phyloP scores from a whole-genome alignment of 2,113 vertebrate genomes.

The Microtus montanus region DNA sequence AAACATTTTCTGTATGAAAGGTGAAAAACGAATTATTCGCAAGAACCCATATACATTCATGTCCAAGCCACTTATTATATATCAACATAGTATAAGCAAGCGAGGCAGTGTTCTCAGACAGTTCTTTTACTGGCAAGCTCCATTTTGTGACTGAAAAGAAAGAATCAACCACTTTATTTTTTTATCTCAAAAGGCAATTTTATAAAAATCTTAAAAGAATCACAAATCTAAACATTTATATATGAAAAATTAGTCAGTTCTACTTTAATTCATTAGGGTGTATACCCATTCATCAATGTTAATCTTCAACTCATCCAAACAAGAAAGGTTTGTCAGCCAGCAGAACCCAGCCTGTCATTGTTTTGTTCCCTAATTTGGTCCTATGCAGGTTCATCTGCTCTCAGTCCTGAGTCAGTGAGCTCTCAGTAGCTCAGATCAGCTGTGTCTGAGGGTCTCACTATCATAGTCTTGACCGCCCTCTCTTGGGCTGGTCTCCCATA shows the following conservation, averaged over 20 bases:
- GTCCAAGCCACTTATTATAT: neutral
- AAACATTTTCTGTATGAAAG: neutral
- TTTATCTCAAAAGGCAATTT: neutral
- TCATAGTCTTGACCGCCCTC: no score
- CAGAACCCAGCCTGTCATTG: no score
- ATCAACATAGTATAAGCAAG: neutral
- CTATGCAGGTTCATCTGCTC: no score
- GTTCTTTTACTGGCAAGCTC: neutral
- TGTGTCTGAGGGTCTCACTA: no score
- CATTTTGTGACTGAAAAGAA: neutral
- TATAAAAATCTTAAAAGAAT: neutral
- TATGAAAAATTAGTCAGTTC: neutral
- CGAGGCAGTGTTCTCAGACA: neutral
- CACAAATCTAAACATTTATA: neutral
- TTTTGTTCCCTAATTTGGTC: no score
- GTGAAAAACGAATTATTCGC: neutral
- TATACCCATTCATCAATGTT: no score
- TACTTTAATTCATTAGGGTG: neutral
- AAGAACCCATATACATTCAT: neutral
- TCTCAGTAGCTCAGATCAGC: no score
- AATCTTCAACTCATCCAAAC: no score
- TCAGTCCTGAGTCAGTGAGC: no score
- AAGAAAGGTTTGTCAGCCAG: no score
- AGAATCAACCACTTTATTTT: neutral
- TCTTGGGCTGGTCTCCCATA: no score